These are phyloP conservation scores for Cryptus viduatorius DNA, from an alignment of 2,888 invertebrate genomes.

Conservation along the genomic window DNA sequence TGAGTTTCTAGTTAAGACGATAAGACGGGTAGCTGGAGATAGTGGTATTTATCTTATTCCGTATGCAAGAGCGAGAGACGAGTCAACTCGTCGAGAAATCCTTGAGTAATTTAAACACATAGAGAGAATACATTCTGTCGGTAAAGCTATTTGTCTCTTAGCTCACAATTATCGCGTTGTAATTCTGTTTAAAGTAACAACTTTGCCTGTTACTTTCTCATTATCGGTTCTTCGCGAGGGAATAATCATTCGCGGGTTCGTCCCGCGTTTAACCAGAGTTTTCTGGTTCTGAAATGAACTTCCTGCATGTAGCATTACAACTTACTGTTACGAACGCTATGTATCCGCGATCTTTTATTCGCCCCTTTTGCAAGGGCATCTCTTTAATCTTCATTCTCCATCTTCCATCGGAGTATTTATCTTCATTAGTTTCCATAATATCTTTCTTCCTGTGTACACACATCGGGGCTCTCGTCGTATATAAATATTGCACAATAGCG, in stretches of 20 bases:
- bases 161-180: slow-evolving; percentile 45
- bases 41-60: slow-evolving; percentile 48
- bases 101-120: slow-evolving; percentile 27
- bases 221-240: slow-evolving; percentile 49
- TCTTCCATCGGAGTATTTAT: slow-evolving; percentile 50
- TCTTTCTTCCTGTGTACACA: slow-evolving; percentile 33
- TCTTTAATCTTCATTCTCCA: slow-evolving; percentile 44
- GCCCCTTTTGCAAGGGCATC: slow-evolving; percentile 42
- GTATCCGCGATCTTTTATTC: slow-evolving; percentile 35
- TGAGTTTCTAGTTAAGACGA: slow-evolving; percentile 44
- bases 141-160: slow-evolving; percentile 40
- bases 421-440: slow-evolving; percentile 65
- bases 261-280: neutral
- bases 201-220: slow-evolving; percentile 37
- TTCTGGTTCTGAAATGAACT: slow-evolving; percentile 22
- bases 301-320: slow-evolving; percentile 25
- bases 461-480: neutral
- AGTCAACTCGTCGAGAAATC: slow-evolving; percentile 23
- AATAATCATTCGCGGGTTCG: slow-evolving; percentile 32
- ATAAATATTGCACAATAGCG: slow-evolving; percentile 41
- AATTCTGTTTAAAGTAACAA: slow-evolving; percentile 55
- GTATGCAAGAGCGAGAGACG: slow-evolving; percentile 35
- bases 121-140: slow-evolving; percentile 8
- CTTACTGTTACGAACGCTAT: slow-evolving; percentile 15
- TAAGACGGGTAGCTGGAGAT: slow-evolving; percentile 30